phyloP scores from a whole-genome alignment of 2,113 vertebrate genomes.

The Anhinga anhinga region DNA sequence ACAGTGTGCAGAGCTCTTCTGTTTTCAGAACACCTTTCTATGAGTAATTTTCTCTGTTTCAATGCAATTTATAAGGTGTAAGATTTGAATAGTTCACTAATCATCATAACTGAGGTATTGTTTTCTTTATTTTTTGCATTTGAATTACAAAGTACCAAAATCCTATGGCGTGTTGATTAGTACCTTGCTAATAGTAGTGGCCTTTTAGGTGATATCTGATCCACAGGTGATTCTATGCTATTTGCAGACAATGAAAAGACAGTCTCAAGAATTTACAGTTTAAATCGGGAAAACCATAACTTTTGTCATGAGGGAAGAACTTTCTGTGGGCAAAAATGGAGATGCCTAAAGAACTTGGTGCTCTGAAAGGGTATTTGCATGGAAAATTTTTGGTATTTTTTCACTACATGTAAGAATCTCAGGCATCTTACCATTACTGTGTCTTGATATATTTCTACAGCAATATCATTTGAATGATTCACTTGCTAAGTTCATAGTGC shows the following conservation, averaged over 20 bases:
- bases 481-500: not conserved
- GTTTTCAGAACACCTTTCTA: not conserved
- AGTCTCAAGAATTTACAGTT: not conserved
- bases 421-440: not conserved
- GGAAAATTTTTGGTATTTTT: not conserved
- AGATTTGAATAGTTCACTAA: not conserved
- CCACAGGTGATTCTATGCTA: not conserved
- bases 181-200: not conserved
- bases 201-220: not conserved
- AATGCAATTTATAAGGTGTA: not conserved
- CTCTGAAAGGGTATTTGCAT: not conserved
- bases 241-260: not conserved
- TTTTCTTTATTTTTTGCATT: not conserved
- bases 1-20: not conserved
- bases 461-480: not conserved
- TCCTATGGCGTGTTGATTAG: not conserved
- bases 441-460: not conserved
- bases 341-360: not conserved
- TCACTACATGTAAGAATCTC: not conserved
- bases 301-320: not conserved
- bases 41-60: not conserved
- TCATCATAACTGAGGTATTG: not conserved
- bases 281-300: not conserved
- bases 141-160: not conserved
- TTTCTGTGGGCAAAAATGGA: not conserved